Conservation (phyloP, 2,113 vertebrate species). For the Seriola dumerili region DNA sequence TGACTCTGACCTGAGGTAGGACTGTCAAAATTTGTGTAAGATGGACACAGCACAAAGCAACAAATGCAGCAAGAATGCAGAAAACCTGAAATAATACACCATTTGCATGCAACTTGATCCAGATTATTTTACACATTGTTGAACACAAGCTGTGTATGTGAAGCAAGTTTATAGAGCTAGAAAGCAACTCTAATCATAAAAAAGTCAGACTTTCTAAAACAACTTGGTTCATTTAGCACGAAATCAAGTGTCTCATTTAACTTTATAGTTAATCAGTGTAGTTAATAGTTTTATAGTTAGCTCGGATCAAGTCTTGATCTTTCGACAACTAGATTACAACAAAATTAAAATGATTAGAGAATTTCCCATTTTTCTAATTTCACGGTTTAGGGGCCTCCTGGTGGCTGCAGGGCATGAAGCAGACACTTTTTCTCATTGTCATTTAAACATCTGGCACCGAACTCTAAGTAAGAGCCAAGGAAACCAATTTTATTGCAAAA, state of each 20-base stretch:
- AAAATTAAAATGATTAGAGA: background rate
- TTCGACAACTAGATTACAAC: background rate
- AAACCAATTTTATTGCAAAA: constrained; percentile 1
- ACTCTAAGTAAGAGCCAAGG: constrained; percentile 5
- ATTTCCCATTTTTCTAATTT: constrained; percentile 3
- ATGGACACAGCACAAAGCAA: background rate
- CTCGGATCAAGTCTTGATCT: background rate
- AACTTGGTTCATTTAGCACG: background rate
- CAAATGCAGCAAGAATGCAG: background rate
- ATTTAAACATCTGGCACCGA: constrained; percentile 12
- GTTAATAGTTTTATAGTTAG: background rate
- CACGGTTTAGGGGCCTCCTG: background rate
- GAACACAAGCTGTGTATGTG: background rate
- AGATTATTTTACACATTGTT: background rate
- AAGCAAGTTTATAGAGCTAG: background rate
- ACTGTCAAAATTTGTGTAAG: background rate
- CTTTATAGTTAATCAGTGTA: background rate
- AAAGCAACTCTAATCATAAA: background rate
- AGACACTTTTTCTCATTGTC: background rate
- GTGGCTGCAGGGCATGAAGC: background rate
- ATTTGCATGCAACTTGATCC: background rate
- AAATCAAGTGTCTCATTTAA: background rate
- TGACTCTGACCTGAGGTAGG: constrained; percentile 9
- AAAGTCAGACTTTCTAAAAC: background rate
- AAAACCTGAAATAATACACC: background rate